A percentile compares a stretch with the other conserved stretches of the same genome.
phyloP scores from a whole-genome alignment of 1,140 invertebrate genomes.

The Euwallacea fornicatus region DNA sequence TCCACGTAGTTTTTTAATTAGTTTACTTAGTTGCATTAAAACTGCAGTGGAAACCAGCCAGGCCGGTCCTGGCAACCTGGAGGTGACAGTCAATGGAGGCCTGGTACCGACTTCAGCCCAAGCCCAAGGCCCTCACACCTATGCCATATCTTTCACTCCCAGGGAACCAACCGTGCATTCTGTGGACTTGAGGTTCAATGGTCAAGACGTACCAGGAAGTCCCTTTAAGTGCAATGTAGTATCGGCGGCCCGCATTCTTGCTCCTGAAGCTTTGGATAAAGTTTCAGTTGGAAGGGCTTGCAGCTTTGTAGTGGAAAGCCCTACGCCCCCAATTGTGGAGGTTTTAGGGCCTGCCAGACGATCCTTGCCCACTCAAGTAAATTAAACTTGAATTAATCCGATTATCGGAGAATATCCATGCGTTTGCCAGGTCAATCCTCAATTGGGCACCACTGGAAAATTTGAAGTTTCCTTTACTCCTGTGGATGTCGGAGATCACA shows the following conservation, averaged over 20 bases:
- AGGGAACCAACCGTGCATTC: conserved; percentile 85
- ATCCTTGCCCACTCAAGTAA: conserved; percentile 69
- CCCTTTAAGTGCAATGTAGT: conserved; percentile 63
- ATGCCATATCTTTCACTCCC: conserved; percentile 96
- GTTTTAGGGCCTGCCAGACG: conserved; percentile 74
- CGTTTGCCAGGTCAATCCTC: conserved; percentile 47
- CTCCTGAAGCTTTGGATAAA: conserved; percentile 85
- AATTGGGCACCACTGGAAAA: conserved; percentile 50
- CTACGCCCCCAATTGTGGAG: conserved; percentile 74
- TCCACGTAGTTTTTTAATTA: background rate
- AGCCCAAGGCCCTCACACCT: conserved; percentile 91
- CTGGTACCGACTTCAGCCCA: conserved; percentile 93
- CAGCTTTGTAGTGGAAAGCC: conserved; percentile 82
- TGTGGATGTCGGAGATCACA: conserved; percentile 89
- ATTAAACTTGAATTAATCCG: background rate
- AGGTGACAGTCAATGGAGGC: conserved; percentile 96
- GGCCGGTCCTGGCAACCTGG: conserved; percentile 94
- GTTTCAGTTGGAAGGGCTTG: conserved; percentile 85
- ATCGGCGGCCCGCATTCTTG: conserved; percentile 74
- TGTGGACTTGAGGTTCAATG: conserved; percentile 94
- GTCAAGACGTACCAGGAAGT: conserved; percentile 88
- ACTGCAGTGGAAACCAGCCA: conserved; percentile 90
- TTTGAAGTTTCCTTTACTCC: conserved; percentile 80
- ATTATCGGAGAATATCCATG: background rate
- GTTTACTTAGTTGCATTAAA: background rate